These are phyloP conservation scores for Iselma pallidipennis DNA, from an alignment of 2,888 invertebrate species.

Conservation along the genomic window DNA sequence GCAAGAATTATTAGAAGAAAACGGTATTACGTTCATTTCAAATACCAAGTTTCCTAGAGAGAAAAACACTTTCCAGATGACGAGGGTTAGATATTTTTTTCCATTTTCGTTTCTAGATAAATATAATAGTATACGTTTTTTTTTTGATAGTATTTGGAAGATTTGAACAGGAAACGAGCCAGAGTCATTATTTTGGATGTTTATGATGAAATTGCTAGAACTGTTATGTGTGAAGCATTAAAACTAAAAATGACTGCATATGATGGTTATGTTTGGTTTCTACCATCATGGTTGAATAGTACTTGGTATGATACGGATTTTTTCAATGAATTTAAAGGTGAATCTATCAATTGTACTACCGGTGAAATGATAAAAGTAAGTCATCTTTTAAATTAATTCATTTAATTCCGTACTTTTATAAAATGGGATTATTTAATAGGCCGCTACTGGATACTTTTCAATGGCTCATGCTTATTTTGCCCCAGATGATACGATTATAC, in stretches of 20 bases:
- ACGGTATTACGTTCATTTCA: slow-evolving; percentile 67
- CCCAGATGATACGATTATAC: slow-evolving; percentile 62
- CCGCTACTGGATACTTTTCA: slow-evolving; percentile 73
- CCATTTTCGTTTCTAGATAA: not conserved
- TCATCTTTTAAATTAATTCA: not conserved
- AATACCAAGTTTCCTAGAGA: slow-evolving; percentile 72
- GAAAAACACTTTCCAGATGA: slow-evolving; percentile 60
- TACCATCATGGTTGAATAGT: slow-evolving; percentile 72
- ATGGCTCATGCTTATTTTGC: slow-evolving; percentile 72
- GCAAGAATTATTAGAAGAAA: slow-evolving; percentile 65
- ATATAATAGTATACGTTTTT: not conserved
- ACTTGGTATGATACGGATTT: slow-evolving; percentile 66
- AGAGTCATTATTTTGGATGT: slow-evolving; percentile 81
- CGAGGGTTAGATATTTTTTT: slow-evolving; percentile 56
- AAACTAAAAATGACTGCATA: slow-evolving; percentile 69
- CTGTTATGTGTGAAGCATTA: slow-evolving; percentile 82
- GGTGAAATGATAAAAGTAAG: slow-evolving; percentile 62
- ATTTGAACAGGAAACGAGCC: slow-evolving; percentile 67
- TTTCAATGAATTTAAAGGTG: slow-evolving; percentile 51
- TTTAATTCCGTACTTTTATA: too few species aligned
- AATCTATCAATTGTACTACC: slow-evolving; percentile 63
- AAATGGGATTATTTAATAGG: slow-evolving; percentile 51
- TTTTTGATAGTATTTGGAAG: slow-evolving; percentile 63
- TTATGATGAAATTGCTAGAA: slow-evolving; percentile 71
- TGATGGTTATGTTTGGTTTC: slow-evolving; percentile 83